Conservation (phyloP, 35 echinoderm and acorn worm genomes). For the Stichopus chloronotus region DNA sequence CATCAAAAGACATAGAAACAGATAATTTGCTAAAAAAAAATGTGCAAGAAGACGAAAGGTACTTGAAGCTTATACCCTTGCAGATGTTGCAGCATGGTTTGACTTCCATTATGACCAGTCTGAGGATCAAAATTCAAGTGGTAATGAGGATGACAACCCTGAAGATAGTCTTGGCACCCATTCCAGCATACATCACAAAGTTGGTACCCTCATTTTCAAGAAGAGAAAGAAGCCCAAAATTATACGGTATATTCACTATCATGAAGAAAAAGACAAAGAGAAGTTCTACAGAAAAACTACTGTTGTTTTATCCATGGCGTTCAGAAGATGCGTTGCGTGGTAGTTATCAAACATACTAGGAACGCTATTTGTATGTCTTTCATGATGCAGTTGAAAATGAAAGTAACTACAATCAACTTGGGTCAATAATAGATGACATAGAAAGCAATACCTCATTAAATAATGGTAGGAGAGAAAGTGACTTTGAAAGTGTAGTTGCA, state of each 20-base stretch:
- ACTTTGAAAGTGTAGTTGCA: constrained; percentile 17
- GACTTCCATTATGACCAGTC: not conserved
- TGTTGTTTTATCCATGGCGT: constrained; percentile 50
- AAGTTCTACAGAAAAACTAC: constrained; percentile 50
- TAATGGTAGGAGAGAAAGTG: not conserved
- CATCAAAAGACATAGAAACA: constrained; percentile 52
- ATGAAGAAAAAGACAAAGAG: constrained; percentile 32
- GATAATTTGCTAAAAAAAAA: not conserved
- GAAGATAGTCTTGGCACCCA: not conserved
- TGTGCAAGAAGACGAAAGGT: constrained; percentile 26
- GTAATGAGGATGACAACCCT: constrained; percentile 10
- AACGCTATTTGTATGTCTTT: not conserved
- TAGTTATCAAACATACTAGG: constrained; percentile 13
- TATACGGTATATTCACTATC: constrained; percentile 18
- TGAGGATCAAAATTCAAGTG: not conserved
- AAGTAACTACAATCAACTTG: constrained; percentile 24
- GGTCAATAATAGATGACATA: constrained; percentile 21
- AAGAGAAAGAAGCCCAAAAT: not conserved
- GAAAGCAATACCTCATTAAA: not conserved
- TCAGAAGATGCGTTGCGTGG: not conserved
- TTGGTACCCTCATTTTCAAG: not conserved
- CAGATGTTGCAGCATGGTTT: constrained; percentile 46
- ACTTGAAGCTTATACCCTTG: constrained; percentile 33
- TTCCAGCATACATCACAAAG: not conserved
- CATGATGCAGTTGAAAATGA: constrained; percentile 13